These are phyloP conservation scores for Tolmerus cingulatus DNA, from an alignment of 2,888 invertebrate genomes.

Conservation along the genomic window DNA sequence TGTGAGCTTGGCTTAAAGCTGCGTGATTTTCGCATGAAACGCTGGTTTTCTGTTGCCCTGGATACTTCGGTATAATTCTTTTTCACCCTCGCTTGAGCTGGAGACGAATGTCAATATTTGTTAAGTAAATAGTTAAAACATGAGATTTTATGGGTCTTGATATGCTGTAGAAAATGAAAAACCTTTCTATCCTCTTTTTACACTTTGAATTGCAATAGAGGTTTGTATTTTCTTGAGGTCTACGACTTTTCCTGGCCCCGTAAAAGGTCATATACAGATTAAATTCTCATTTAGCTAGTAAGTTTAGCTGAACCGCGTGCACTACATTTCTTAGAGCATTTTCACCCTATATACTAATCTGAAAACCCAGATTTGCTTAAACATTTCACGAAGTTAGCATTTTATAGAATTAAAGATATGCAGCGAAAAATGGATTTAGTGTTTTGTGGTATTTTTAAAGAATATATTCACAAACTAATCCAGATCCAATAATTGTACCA, in stretches of 20 bases:
- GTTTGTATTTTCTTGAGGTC: neutral
- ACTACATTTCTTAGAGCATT: too few relatives aligned
- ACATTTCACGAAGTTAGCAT: too few relatives aligned
- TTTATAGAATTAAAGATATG: too few relatives aligned
- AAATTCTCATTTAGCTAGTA: too few relatives aligned
- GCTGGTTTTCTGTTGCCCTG: neutral
- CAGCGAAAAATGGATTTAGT: neutral
- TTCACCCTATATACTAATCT: too few relatives aligned
- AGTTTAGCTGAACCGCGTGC: too few relatives aligned
- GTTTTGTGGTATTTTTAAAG: constrained; percentile 69
- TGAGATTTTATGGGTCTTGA: neutral
- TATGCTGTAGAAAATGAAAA: neutral
- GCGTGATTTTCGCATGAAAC: neutral
- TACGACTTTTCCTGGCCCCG: neutral
- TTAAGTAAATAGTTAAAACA: neutral
- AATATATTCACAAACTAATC: constrained; percentile 76
- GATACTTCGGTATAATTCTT: neutral
- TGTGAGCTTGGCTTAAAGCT: neutral
- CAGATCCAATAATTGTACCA: constrained; percentile 71
- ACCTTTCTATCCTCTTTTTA: neutral
- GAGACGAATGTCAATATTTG: neutral
- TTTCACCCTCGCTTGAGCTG: neutral
- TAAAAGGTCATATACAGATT: too few relatives aligned
- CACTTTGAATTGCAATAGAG: neutral
- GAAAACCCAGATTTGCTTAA: too few relatives aligned